Evolutionary conservation across 1,140 invertebrate genomes (phyloP), one percentile per base, ranked within the genome.

Genomic region (Hormaphis cornu): DNA sequence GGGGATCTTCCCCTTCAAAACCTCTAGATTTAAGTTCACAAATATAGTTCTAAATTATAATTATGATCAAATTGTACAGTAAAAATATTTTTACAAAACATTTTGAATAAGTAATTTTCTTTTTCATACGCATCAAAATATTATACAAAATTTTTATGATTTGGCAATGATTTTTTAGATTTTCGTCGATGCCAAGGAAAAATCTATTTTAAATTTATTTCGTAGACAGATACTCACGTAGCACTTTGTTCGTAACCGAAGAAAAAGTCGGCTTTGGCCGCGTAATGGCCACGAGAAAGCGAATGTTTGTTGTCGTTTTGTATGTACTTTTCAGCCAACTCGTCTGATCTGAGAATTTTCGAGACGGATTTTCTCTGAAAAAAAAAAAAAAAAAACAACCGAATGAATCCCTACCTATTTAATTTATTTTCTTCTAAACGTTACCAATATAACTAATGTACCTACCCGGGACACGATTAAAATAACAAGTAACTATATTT

Each of bases 181-280:
- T n/a, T n/a, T n/a, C n/a, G n/a, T n/a, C n/a, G n/a, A n/a, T n/a
- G n/a, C n/a, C n/a, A n/a, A n/a, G n/a, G n/a, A n/a, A n/a, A n/a
- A n/a, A n/a, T n/a, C n/a, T n/a, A n/a, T n/a, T n/a, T n/a, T n/a
- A n/a, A n/a, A n/a, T n/a, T n/a, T n/a, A n/a, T n/a, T n/a, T n/a
- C n/a, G n/a, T n/a, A n/a, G n/a, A n/a, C n/a, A n/a, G n/a, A n/a
- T 14, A 48, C 61, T 66, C n/a, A 66, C 61, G 79, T 81, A 0
- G 77, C 73, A 10, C 69, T 74, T n/a, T 80, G 77, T 70, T 78
- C 75, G 1, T 73, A 35, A 8, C 74, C 78, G 30, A 77, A 79
- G 33, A 81, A 72, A 46, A 79, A 80, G 63, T 83, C 81, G 7
- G 73, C 76, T 69, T 79, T 80, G 1, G 81, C 78, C 0, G 75